Conservation (phyloP, 2,797 vertebrate genomes). For the Tapera naevia region DNA sequence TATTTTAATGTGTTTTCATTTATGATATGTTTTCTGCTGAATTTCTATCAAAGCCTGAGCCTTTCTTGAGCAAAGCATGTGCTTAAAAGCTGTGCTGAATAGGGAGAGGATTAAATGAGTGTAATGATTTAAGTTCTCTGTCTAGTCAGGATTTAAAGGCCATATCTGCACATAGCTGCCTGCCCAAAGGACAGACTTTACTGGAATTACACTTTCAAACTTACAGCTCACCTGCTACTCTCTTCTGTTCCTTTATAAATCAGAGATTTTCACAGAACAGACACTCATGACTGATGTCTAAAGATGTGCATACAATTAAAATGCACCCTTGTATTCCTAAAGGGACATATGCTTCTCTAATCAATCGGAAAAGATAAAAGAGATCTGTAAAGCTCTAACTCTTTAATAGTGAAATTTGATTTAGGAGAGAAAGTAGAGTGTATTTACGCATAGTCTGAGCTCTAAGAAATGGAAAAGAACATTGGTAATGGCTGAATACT, state of each 20-base stretch:
- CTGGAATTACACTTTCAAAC: conserved; percentile 7
- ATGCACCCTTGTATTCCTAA: background rate
- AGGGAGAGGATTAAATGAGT: conserved; percentile 11
- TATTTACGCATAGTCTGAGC: background rate
- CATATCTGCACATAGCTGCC: background rate
- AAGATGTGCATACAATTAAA: conserved; percentile 3
- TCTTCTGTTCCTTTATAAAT: background rate
- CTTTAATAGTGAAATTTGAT: background rate
- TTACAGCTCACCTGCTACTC: background rate
- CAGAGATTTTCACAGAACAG: background rate
- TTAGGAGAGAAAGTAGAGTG: background rate
- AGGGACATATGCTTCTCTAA: background rate
- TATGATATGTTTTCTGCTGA: background rate
- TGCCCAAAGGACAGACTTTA: background rate
- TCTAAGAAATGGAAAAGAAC: background rate
- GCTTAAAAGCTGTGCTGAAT: conserved; percentile 24
- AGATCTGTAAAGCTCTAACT: background rate
- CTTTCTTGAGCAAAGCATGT: background rate
- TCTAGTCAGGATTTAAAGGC: conserved; percentile 20
- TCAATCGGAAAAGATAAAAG: background rate
- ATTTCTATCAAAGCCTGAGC: background rate
- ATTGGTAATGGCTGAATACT: background rate
- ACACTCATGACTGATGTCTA: background rate
- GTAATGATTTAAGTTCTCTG: conserved; percentile 20
- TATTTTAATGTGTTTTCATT: conserved; percentile 35